These are phyloP conservation scores for Polypedilum pembai DNA, from an alignment of 1,140 invertebrate genomes.

Conservation along the genomic window DNA sequence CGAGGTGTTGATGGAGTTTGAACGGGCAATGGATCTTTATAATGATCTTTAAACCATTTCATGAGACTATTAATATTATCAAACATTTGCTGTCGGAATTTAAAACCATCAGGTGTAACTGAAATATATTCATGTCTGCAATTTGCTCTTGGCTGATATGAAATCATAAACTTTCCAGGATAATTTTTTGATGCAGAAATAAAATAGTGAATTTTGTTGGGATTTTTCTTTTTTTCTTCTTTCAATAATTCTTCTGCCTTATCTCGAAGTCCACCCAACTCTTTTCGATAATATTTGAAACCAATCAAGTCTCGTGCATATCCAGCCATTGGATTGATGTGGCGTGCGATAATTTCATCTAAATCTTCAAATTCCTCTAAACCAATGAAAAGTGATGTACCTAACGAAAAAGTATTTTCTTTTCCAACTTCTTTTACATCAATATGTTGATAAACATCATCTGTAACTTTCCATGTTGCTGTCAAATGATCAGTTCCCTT, in stretches of 20 bases:
- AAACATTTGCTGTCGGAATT: slow-evolving; percentile 83
- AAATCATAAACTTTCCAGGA: slow-evolving; percentile 92
- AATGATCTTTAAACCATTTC: slow-evolving; percentile 98
- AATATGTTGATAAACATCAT: slow-evolving; percentile 91
- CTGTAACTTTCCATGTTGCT: slow-evolving; percentile 96
- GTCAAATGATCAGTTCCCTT: slow-evolving; percentile 94
- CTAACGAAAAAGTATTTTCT: slow-evolving; percentile 92
- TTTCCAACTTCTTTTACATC: slow-evolving; percentile 94
- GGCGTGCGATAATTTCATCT: slow-evolving; percentile 96
- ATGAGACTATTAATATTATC: slow-evolving; percentile 74
- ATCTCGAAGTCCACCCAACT: slow-evolving; percentile 64
- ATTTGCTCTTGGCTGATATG: slow-evolving; percentile 80
- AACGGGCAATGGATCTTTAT: slow-evolving; percentile 78
- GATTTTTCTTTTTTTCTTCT: slow-evolving; percentile 77
- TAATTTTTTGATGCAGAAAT: slow-evolving; percentile 79
- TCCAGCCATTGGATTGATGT: slow-evolving; percentile 92
- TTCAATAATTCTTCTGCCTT: slow-evolving; percentile 80
- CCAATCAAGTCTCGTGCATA: slow-evolving; percentile 82
- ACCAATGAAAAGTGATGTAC: slow-evolving; percentile 75
- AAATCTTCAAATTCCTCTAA: slow-evolving; percentile 94
- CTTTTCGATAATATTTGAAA: slow-evolving; percentile 83
- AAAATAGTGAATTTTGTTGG: slow-evolving; percentile 85
- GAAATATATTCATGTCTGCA: slow-evolving; percentile 87
- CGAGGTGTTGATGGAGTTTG: slow-evolving; percentile 63
- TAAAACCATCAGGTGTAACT: slow-evolving; percentile 85